Evolutionary conservation across 2,888 invertebrate genomes (phyloP).

Genomic region (Drosophila mettleri): DNA sequence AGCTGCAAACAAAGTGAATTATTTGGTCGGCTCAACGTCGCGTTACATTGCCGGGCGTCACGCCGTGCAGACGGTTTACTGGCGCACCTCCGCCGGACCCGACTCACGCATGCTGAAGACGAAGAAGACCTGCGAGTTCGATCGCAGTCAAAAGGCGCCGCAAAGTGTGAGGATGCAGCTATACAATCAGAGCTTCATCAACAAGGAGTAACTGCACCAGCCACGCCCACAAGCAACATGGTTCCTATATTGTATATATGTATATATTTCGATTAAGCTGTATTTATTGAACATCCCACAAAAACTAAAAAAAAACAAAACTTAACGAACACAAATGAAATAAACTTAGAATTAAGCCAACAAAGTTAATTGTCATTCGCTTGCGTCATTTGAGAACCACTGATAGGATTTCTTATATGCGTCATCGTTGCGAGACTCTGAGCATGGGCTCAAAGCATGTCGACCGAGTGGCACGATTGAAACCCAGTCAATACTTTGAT

Average conservation of each 20-base stretch:
- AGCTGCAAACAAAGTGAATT: conserved; percentile 84
- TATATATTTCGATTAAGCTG: not conserved
- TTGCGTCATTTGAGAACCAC: not conserved
- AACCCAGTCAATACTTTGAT: conserved; percentile 3
- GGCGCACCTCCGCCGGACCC: conserved; percentile 87
- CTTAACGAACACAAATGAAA: not conserved
- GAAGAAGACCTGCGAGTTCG: conserved; percentile 87
- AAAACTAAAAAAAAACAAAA: not conserved
- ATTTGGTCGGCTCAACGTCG: conserved; percentile 89
- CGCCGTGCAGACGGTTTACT: conserved; percentile 91
- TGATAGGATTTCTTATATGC: conserved; percentile 7
- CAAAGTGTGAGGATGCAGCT: conserved; percentile 85
- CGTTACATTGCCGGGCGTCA: conserved; percentile 90
- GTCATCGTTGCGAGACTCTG: conserved; percentile 4
- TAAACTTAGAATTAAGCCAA: not conserved
- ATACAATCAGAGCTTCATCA: conserved; percentile 72
- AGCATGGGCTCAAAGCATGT: conserved; percentile 2
- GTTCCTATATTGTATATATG: conserved; percentile 27
- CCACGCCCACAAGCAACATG: not conserved
- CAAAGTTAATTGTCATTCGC: conserved; percentile 3
- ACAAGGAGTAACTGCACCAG: conserved; percentile 24
- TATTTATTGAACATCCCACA: conserved; percentile 30
- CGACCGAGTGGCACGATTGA: not conserved
- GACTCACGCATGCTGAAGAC: conserved; percentile 87
- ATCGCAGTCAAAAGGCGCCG: conserved; percentile 85